These are phyloP conservation scores for Atopsyche davidsoni DNA, from an alignment of 1,140 invertebrate genomes.

Conservation along the genomic window DNA sequence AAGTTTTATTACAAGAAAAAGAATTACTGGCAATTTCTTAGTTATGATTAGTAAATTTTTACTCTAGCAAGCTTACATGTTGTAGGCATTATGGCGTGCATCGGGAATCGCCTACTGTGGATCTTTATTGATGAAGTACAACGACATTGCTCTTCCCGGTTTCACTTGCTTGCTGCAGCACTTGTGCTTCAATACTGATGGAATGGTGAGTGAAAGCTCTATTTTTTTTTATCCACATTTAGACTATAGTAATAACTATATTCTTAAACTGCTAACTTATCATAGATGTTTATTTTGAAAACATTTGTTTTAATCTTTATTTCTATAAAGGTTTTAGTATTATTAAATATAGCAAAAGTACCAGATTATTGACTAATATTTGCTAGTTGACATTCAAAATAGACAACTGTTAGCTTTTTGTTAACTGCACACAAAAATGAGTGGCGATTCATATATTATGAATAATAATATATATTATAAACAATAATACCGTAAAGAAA, in stretches of 20 bases:
- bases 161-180: conserved; percentile 23
- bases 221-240: background rate
- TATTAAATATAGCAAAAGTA: too few species aligned
- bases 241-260: background rate
- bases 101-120: conserved; percentile 16
- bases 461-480: too few species aligned
- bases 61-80: background rate
- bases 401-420: too few species aligned
- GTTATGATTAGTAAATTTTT: conserved; percentile 7
- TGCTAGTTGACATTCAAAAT: too few species aligned
- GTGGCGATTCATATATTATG: too few species aligned
- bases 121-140: conserved; percentile 13
- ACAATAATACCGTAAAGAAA: too few species aligned
- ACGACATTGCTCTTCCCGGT: conserved; percentile 8
- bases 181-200: conserved; percentile 20
- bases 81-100: conserved; percentile 14
- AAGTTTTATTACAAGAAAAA: conserved; percentile 4
- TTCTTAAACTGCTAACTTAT: too few species aligned
- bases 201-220: conserved; percentile 19
- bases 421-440: too few species aligned
- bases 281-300: too few species aligned
- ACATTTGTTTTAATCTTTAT: too few species aligned
- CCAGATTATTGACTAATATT: too few species aligned
- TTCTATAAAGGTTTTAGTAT: too few species aligned
- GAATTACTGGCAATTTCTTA: conserved; percentile 6